A percentile compares a stretch with the other conserved stretches of the same genome.
These are phyloP conservation scores for Danaus plexippus DNA, from an alignment of 1,140 invertebrate genomes.

Conservation along the genomic window DNA sequence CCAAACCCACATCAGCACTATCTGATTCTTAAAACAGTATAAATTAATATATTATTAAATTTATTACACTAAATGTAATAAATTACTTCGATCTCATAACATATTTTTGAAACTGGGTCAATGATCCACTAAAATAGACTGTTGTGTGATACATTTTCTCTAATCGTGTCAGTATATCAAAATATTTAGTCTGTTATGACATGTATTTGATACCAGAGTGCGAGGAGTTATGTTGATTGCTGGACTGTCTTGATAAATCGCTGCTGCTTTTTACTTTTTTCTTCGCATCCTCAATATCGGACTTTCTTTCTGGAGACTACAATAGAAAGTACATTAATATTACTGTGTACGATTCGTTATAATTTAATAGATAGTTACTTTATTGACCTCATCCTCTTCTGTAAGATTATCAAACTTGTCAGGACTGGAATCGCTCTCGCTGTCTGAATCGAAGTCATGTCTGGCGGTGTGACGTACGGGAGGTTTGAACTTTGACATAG, in stretches of 20 bases:
- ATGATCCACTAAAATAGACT: too few species aligned
- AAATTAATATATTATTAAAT: not conserved
- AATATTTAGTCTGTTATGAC: too few species aligned
- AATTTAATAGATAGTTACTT: too few species aligned
- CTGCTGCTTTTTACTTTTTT: slow-evolving; percentile 19
- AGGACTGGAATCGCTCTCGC: slow-evolving; percentile 42
- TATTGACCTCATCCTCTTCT: slow-evolving; percentile 38
- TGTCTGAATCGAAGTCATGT: slow-evolving; percentile 58
- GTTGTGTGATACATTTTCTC: too few species aligned
- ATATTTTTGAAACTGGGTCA: too few species aligned
- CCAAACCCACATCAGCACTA: slow-evolving; percentile 41
- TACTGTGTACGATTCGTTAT: not conserved
- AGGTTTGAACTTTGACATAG: slow-evolving; percentile 58
- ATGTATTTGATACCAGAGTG: slow-evolving; percentile 27
- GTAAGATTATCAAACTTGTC: slow-evolving; percentile 45
- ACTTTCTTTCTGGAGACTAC: slow-evolving; percentile 41
- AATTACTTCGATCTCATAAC: too few species aligned
- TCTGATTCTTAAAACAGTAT: slow-evolving; percentile 41
- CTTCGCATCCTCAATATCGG: slow-evolving; percentile 22
- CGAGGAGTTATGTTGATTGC: slow-evolving; percentile 39
- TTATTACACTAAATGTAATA: not conserved
- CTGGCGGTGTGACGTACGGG: slow-evolving; percentile 47
- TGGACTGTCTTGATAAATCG: slow-evolving; percentile 17
- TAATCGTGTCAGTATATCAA: too few species aligned
- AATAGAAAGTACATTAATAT: slow-evolving; percentile 5